Conservation (phyloP, 2,797 vertebrate species). For the Enteromius thamalakanensis region DNA sequence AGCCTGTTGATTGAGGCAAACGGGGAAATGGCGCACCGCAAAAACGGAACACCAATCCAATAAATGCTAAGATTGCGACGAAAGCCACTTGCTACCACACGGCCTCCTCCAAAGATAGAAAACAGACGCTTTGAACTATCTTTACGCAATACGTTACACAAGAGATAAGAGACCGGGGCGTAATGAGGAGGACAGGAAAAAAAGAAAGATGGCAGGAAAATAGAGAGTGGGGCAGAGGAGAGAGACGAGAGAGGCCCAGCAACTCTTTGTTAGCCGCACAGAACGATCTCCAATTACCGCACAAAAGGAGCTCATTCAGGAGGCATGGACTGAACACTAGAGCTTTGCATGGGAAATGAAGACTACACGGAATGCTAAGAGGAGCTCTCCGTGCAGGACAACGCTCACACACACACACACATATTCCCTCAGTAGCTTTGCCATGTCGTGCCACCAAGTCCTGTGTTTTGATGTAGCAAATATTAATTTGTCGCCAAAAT, state of each 20-base stretch:
- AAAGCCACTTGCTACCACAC: constrained; percentile 15
- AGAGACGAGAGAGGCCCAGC: constrained; percentile 60
- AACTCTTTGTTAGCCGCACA: constrained; percentile 72
- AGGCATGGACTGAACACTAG: constrained; percentile 74
- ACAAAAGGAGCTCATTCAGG: constrained; percentile 91
- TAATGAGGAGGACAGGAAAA: constrained; percentile 54
- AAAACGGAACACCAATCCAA: constrained; percentile 20
- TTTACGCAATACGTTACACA: constrained; percentile 55
- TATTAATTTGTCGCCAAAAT: constrained; percentile 1
- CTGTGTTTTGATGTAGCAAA: background rate
- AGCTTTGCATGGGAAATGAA: constrained; percentile 83
- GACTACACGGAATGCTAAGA: constrained; percentile 68
- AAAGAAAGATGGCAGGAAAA: constrained; percentile 47
- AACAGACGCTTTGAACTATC: constrained; percentile 39
- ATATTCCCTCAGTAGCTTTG: constrained; percentile 15
- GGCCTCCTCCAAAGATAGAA: constrained; percentile 12
- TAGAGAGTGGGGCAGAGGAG: constrained; percentile 45
- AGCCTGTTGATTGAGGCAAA: background rate
- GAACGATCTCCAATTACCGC: constrained; percentile 83
- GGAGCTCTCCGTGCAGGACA: constrained; percentile 47
- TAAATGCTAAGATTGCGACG: constrained; percentile 45
- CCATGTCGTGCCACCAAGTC: constrained; percentile 18
- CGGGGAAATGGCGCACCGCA: constrained; percentile 1
- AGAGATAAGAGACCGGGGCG: constrained; percentile 46
- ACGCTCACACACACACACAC: constrained; percentile 29